These are phyloP conservation scores for Reinhardtius hippoglossoides DNA, from an alignment of 2,113 vertebrate species.

Conservation along the genomic window DNA sequence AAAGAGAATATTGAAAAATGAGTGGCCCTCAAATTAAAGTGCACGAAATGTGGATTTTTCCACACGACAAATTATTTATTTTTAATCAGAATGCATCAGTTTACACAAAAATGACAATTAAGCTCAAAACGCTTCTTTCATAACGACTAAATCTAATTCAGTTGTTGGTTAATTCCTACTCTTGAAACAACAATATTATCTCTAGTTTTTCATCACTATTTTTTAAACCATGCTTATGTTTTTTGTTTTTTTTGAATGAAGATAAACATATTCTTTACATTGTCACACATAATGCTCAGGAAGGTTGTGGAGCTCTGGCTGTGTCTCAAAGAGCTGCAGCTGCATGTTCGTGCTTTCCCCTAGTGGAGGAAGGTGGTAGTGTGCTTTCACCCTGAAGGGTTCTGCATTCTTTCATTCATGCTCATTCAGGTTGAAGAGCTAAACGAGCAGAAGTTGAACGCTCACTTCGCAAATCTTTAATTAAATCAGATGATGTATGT, in stretches of 20 bases:
- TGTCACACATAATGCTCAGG: neutral
- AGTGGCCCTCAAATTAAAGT: too few species aligned
- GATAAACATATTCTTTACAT: neutral
- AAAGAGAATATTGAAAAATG: too few species aligned
- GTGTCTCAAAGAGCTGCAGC: slow-evolving; percentile 11
- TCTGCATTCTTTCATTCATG: neutral
- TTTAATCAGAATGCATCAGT: too few species aligned
- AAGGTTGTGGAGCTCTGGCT: neutral
- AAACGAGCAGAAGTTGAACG: neutral
- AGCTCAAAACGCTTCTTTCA: too few species aligned
- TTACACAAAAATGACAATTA: too few species aligned
- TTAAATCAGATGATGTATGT: neutral
- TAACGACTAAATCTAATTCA: too few species aligned
- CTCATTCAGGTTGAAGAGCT: neutral
- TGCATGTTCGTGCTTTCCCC: slow-evolving; percentile 31
- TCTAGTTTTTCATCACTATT: neutral
- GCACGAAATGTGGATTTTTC: too few species aligned
- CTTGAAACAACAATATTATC: neutral
- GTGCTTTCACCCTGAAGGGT: neutral
- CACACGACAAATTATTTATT: too few species aligned
- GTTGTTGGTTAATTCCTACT: too few species aligned
- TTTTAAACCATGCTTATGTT: neutral
- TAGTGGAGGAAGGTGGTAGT: neutral
- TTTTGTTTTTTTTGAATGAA: neutral
- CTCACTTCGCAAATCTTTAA: neutral